Evolutionary conservation across 2,888 invertebrate genomes (phyloP).

Genomic region (Andrena dorsata): DNA sequence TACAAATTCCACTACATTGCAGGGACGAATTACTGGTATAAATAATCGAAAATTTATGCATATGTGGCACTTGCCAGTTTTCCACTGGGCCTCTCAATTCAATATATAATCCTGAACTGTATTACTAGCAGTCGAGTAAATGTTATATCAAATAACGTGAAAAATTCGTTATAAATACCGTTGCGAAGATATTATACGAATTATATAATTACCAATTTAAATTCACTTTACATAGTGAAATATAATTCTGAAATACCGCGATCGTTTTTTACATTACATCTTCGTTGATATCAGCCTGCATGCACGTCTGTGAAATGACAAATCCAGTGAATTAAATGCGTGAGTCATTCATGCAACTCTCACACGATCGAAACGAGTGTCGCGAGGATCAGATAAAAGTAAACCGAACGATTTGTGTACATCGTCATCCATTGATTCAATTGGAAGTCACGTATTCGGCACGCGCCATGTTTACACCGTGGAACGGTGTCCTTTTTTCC

Average conservation of each 20-base stretch:
- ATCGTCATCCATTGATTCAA: conserved; percentile 67
- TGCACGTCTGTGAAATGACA: not conserved
- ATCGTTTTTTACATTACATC: not conserved
- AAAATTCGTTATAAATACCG: not conserved
- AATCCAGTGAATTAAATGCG: not conserved
- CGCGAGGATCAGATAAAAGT: conserved; percentile 34
- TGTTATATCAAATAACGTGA: conserved; percentile 4
- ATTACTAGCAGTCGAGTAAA: not conserved
- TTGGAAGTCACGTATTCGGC: conserved; percentile 68
- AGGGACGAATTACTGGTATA: too few species aligned
- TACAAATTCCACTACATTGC: too few species aligned
- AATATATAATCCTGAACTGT: not conserved
- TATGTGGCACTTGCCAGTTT: too few species aligned
- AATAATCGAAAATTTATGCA: too few species aligned
- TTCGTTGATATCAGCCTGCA: not conserved
- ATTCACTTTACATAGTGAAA: not conserved
- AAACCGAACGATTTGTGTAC: conserved; percentile 44
- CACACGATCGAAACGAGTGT: conserved; percentile 8
- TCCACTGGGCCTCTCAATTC: too few species aligned
- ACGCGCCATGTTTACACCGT: conserved; percentile 35
- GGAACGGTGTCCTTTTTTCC: conserved; percentile 21
- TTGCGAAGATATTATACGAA: not conserved
- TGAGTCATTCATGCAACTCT: conserved; percentile 20
- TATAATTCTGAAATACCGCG: too few species aligned
- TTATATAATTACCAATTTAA: conserved; percentile 1